Base-by-base conservation (phyloP, 2,888 invertebrate species). In the Cerastis rubricosa region DNA sequence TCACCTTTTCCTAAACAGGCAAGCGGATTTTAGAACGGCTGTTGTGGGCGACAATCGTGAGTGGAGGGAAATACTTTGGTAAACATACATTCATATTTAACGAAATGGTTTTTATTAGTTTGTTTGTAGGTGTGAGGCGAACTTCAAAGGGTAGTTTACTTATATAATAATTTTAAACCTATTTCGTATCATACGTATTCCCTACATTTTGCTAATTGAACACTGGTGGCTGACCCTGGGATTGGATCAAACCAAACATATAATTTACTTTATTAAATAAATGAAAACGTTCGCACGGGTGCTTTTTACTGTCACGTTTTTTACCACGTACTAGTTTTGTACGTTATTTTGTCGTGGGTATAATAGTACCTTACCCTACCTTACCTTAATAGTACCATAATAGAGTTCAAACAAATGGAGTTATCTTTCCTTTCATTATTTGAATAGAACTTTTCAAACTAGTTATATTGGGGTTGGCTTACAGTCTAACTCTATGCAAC, bases 1-100 rank as follows among this genome's bases (percentile, higher is more conserved):
- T 96, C 96, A 96, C 96, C 96, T 96, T 95, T 96, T 92, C 96
- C 96, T 95, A 94, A 96, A 95, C 93, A 91, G 96, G 96, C 94
- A 96, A 94, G 94, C 95, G 95, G 96, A 96, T 96, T 96, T 96
- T 95, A 96, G 95, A 96, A 94, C 92, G 94, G 94, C 91, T 85
- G 88, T 89, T 90, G 96, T 96, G 95, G 96, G 96, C 96, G 88
- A 88, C 87, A 85, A 67, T 82, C 84, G 89, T 92, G 88, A 90
- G 88, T 90, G 88, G 89, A 92, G 91, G 91, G 92, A 94, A 94
- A 93, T 90, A 84, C 86, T 89, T 87, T 85, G 84, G 85, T 89
- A 51, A 74, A 71, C 59, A 81, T 84, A 78, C 71, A 83, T 84
- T 79, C 71, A 83, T 86, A 76, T 80, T 79, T 82, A 81, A 81